Evolutionary conservation across 1,140 invertebrate genomes (phyloP), one percentile per base, ranked within the genome.

Genomic region (Maniola jurtina): DNA sequence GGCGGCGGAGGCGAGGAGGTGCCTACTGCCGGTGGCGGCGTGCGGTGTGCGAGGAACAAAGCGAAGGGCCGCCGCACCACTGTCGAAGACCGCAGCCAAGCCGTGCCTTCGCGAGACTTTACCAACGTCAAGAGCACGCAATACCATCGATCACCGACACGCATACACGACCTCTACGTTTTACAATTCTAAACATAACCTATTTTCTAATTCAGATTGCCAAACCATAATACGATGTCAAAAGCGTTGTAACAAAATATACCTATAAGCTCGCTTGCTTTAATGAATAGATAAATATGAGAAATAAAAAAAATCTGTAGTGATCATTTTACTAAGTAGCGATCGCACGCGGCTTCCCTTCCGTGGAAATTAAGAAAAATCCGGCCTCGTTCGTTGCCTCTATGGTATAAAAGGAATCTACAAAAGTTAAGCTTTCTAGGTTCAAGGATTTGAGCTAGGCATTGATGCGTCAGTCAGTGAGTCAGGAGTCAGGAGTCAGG

Each of bases 101-200:
- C 70, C 69, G 68, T 71, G 64, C 75, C 64, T 71, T 73, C 76
- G 71, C 72, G 72, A 79, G 76, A 77, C 76, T 79, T 78, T 75
- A 77, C 77, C 72, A 71, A 65, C 68, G 57, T 66, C 75, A 73
- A 61, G 45, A 68, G 61, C 86, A 89, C 86, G 86, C 86, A 86
- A 86, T 67, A 79, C 76, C 80, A 88, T 87, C 83, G 80, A 87
- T 85, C 86, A 87, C 77, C 76, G 71, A 67, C 86, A 86, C 82
- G 86, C 81, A 81, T 73, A 62, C 52, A 60, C 79, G 76, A 80
- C 79, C 80, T 81, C 77, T 71, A 69, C 67, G 66, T 66, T 66
- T 68, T 55, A 63, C 72, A 54, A 35, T 52, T 68, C 65, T 60
- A 25, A 25, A 25, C 25, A 4, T 25, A 70, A 78, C 80, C 79